Conservation (phyloP, 2,113 vertebrate species). For the Paedocypris sp. region DNA sequence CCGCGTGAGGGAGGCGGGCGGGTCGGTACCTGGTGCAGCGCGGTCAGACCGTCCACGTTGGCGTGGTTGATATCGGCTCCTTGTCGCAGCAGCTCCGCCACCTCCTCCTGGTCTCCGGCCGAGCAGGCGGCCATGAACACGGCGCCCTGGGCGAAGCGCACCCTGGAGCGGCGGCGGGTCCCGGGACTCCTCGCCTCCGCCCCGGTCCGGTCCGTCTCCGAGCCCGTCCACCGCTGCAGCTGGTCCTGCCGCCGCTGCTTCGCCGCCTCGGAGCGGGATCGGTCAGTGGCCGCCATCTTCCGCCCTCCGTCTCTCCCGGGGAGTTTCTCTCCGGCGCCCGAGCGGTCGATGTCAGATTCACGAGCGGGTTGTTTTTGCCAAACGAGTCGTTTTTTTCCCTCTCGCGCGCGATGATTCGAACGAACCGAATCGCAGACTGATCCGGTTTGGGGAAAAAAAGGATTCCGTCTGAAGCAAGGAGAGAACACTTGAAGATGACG, state of each 20-base stretch:
- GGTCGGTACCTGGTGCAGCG: conserved; percentile 63
- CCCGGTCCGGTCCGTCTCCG: conserved; percentile 60
- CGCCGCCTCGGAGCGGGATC: conserved; percentile 71
- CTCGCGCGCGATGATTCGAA: background rate
- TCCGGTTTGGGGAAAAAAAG: too few species aligned
- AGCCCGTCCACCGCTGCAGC: conserved; percentile 66
- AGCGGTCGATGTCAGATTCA: conserved; percentile 12
- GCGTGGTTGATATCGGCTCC: conserved; percentile 73
- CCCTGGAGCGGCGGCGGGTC: conserved; percentile 51
- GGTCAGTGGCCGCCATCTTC: conserved; percentile 77
- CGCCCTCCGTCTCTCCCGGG: conserved; percentile 65
- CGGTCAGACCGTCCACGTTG: conserved; percentile 71
- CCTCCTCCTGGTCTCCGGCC: conserved; percentile 71
- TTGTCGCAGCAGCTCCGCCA: conserved; percentile 61
- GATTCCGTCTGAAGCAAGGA: background rate
- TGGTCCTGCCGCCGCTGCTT: conserved; percentile 70
- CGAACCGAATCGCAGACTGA: background rate
- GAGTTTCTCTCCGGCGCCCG: conserved; percentile 53
- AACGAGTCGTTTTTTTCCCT: background rate
- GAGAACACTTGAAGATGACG: too few species aligned
- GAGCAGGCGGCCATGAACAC: conserved; percentile 77
- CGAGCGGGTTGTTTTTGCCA: background rate
- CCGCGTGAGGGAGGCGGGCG: background rate
- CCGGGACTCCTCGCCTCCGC: conserved; percentile 40
- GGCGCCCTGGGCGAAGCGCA: conserved; percentile 69